These are phyloP conservation scores for Ciconia nigra DNA, from an alignment of 2,797 vertebrate genomes.

Conservation along the genomic window DNA sequence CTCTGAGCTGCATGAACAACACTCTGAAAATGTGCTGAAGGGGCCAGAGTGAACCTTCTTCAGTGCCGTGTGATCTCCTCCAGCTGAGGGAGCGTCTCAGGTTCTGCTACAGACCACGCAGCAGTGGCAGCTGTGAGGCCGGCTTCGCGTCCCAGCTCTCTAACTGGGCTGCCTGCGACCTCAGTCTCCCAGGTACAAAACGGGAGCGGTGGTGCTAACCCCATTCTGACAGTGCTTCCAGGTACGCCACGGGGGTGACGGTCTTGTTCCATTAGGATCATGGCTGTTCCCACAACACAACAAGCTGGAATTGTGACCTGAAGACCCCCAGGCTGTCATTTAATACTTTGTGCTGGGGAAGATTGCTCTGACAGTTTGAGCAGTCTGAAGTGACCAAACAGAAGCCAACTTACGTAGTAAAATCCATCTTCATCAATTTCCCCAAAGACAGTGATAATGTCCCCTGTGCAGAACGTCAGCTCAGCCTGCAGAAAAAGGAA, in stretches of 20 bases:
- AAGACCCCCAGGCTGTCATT: background rate
- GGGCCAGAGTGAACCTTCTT: background rate
- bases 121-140: background rate
- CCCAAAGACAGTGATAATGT: constrained; percentile 93
- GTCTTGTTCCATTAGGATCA: background rate
- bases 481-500: constrained; percentile 80
- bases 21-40: rapidly evolving
- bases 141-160: rapidly evolving
- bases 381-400: background rate
- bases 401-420: constrained; percentile 90
- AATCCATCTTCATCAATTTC: constrained; percentile 99
- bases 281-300: too few relatives aligned
- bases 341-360: rapidly evolving
- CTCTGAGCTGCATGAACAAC: background rate
- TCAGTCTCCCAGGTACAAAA: rapidly evolving
- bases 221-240: rapidly evolving
- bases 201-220: too few relatives aligned
- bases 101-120: background rate
- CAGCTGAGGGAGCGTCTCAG: rapidly evolving
- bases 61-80: rapidly evolving
- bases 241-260: rapidly evolving
- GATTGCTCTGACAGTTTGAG: background rate
- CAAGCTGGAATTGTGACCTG: background rate
- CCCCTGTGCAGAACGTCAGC: constrained; percentile 95
- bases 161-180: background rate